Percentiles rank a stretch among this genome's conserved stretches.
phyloP scores from a whole-genome alignment of 1,140 invertebrate genomes.

The Pararge aegeria region DNA sequence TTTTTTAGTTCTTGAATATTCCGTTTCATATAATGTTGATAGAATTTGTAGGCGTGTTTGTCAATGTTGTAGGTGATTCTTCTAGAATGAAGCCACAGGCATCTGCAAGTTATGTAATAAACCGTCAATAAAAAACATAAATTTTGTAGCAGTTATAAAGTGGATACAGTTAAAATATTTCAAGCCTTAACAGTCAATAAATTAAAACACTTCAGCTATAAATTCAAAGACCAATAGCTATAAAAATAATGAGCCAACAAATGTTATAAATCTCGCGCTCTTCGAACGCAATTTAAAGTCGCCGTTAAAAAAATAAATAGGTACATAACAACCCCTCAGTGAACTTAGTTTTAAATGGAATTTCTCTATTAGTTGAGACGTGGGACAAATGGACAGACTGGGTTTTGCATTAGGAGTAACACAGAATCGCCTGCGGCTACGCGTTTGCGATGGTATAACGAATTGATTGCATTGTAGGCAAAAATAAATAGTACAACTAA shows the following conservation, averaged over 20 bases:
- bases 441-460: constrained; percentile 35
- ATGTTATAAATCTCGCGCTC: constrained; percentile 38
- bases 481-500: constrained; percentile 15
- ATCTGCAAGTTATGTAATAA: neutral
- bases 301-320: constrained; percentile 49
- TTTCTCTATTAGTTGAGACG: constrained; percentile 57
- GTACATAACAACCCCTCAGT: constrained; percentile 33
- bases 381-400: constrained; percentile 59
- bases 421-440: constrained; percentile 44
- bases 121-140: constrained; percentile 2
- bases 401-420: constrained; percentile 57
- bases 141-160: constrained; percentile 6
- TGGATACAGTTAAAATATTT: constrained; percentile 29
- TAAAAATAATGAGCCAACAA: constrained; percentile 38
- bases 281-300: constrained; percentile 34
- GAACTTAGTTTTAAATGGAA: constrained; percentile 54
- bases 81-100: neutral
- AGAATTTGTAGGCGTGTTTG: no score
- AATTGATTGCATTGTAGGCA: constrained; percentile 22
- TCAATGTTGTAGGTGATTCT: neutral
- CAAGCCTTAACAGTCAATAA: constrained; percentile 34
- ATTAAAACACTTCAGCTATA: constrained; percentile 32
- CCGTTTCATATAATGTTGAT: no score
- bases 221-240: constrained; percentile 39
- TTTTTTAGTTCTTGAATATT: no score